Percentiles rank a stretch among this genome's conserved stretches.
These are phyloP conservation scores for Hippocampus kuda DNA, from an alignment of 2,797 vertebrate genomes.

Conservation along the genomic window DNA sequence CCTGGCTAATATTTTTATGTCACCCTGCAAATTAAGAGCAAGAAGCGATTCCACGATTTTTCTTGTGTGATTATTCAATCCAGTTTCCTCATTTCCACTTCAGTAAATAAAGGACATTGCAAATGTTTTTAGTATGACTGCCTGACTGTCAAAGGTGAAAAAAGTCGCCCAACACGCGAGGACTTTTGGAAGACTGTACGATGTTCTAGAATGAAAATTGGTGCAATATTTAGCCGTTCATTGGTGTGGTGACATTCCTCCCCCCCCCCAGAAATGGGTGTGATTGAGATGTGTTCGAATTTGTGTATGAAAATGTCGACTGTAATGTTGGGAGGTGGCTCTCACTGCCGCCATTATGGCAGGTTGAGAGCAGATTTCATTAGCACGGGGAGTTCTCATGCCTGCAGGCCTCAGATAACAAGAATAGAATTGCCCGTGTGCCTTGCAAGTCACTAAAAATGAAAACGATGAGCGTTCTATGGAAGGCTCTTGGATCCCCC, in stretches of 20 bases:
- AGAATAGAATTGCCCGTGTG: background rate
- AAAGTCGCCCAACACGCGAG: no score
- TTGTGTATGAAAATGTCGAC: background rate
- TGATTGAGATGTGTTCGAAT: no score
- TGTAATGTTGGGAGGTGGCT: background rate
- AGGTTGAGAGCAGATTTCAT: background rate
- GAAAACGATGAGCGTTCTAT: background rate
- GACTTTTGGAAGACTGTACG: no score
- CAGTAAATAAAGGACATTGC: background rate
- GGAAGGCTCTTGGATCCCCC: background rate
- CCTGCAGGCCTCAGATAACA: background rate
- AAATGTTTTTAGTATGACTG: background rate
- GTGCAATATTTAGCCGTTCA: no score
- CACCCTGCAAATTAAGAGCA: background rate
- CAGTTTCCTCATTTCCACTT: background rate
- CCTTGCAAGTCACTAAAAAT: background rate
- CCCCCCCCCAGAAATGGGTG: no score
- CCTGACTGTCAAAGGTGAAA: no score
- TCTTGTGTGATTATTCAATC: background rate
- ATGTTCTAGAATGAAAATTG: no score
- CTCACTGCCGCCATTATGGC: background rate
- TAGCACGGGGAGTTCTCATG: background rate
- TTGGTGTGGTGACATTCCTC: no score
- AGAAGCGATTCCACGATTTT: background rate
- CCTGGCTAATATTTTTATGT: background rate